Evolutionary conservation across 2,113 vertebrate species (phyloP), one percentile per base, ranked within the genome.

Genomic region (human): DNA sequence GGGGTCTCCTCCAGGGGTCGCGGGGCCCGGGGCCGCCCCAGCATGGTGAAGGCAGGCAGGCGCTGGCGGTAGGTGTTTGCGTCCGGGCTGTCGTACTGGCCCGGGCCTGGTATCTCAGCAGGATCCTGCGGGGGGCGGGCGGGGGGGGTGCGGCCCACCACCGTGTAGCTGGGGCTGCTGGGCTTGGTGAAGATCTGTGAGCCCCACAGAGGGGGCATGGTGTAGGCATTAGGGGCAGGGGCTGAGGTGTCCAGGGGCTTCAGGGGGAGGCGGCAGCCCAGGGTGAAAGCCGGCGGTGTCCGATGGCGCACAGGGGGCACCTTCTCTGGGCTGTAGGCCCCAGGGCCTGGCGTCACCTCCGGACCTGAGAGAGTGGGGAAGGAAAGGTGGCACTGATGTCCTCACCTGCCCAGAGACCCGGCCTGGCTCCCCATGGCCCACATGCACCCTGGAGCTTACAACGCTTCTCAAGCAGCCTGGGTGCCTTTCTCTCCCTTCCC

Each of bases 181-280:
- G 98, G 96, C 96, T 99, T 99, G 83, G 97, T 95, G 64, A 99
- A 98, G 40, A 99, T 94, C 55, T 98, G 98, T 2, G 98, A 90
- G 9, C 99, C 99, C 97, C 99, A 98, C 14, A 99, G 98, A 1
- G 98, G 97, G 1, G 99, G 99, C 52, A 99, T 98, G 6, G 97
- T 98, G 97, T 99, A 99, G 91, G 98, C 98, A 96, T 99, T 99
- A 25, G 99, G 99, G 3, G 99, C 99, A 0, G 99, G 99, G 5
- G 98, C 98, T 0, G 98, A 68, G 38, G 99, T 99, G 57, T 98
- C 75, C 2, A 95, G 96, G 27, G 99, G 98, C 93, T 98, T 99
- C 9, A 97, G 98, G 72, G 97, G 98, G 18, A 99, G 99, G 52
- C 99, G 99, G 35, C 96, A 83, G 35, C 99, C 98, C 55, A 99